A percentile compares a stretch with the other conserved stretches of the same genome.
These are phyloP conservation scores for Brachionus sp. DNA, from an alignment of 1,140 invertebrate species.

Conservation along the genomic window DNA sequence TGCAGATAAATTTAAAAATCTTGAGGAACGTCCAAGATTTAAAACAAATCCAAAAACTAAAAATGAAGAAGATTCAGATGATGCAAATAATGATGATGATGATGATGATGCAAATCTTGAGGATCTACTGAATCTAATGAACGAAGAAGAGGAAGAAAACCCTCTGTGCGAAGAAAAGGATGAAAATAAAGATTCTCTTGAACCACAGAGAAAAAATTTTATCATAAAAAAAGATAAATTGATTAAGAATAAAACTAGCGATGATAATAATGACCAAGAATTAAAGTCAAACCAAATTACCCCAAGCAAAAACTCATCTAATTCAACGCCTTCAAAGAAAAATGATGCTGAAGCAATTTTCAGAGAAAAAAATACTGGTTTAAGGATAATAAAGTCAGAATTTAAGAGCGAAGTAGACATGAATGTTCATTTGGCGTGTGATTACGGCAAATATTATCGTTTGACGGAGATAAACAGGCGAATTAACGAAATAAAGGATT, in stretches of 20 bases:
- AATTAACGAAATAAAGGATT: slow-evolving; percentile 26
- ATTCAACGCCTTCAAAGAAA: background rate
- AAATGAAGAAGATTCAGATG: background rate
- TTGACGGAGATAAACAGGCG: slow-evolving; percentile 13
- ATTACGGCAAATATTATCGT: slow-evolving; percentile 27
- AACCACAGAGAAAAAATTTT: slow-evolving; percentile 26
- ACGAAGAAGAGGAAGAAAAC: slow-evolving; percentile 8
- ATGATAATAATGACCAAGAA: background rate
- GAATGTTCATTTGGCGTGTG: slow-evolving; percentile 32
- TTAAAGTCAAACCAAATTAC: background rate
- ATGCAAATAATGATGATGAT: background rate
- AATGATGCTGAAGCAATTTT: background rate
- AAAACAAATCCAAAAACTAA: background rate
- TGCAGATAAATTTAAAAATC: background rate
- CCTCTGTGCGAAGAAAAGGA: background rate
- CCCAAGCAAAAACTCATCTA: background rate
- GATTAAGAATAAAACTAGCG: background rate
- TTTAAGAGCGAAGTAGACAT: slow-evolving; percentile 32
- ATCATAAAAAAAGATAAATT: slow-evolving; percentile 30
- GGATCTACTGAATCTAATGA: slow-evolving; percentile 8
- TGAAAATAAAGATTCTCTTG: background rate
- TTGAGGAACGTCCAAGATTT: background rate
- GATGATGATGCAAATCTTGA: background rate
- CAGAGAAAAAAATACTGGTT: slow-evolving; percentile 35
- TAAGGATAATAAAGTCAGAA: slow-evolving; percentile 20